phyloP scores from a whole-genome alignment of 2,797 vertebrate species.

The Nothura maculosa region DNA sequence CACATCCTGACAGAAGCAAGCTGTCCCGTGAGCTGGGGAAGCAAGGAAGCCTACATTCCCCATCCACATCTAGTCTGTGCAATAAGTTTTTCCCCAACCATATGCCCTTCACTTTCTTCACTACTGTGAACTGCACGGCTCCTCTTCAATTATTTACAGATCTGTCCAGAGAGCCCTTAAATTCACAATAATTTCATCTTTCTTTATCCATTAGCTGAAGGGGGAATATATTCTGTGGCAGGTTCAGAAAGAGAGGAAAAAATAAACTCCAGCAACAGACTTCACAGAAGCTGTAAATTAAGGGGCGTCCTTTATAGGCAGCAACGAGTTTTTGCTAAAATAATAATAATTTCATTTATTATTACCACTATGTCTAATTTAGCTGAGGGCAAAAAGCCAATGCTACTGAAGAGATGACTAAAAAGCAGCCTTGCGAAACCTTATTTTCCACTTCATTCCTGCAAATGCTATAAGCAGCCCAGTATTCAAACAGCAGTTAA shows the following conservation, averaged over 20 bases:
- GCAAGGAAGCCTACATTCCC: not conserved
- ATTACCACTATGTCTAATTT: not conserved
- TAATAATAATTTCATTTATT: too few relatives aligned
- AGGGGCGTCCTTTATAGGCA: not conserved
- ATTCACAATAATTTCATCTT: not conserved
- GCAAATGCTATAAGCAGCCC: not conserved
- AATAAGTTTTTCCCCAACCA: not conserved
- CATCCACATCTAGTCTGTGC: too few relatives aligned
- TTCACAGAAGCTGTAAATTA: not conserved
- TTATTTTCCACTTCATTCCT: not conserved
- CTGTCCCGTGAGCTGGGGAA: not conserved
- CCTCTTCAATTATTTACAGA: not conserved
- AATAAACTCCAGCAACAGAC: not conserved
- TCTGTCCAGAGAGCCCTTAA: not conserved
- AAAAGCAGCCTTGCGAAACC: not conserved
- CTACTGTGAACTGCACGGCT: not conserved
- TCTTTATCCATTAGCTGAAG: not conserved
- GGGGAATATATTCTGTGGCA: not conserved
- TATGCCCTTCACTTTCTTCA: not conserved
- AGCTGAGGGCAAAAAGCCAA: not conserved
- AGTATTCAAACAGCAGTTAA: not conserved
- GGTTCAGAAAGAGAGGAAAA: not conserved
- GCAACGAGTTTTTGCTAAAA: not conserved
- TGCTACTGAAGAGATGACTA: not conserved
- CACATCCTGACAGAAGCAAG: not conserved